Base-by-base conservation (phyloP, 2,113 vertebrate species). In the Tragelaphus scriptus region DNA sequence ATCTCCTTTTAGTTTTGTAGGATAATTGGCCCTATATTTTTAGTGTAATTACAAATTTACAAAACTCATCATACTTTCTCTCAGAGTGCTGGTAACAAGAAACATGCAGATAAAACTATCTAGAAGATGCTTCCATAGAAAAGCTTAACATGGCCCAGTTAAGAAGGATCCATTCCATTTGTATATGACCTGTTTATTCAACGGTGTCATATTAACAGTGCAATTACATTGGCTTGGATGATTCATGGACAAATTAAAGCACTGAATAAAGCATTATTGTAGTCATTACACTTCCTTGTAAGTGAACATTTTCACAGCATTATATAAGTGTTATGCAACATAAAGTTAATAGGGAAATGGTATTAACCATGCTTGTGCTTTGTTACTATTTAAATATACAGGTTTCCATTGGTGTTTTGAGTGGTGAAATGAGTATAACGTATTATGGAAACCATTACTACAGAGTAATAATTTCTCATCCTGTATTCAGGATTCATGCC, bases 321-420 rank as follows among this genome's bases (percentile, higher is more conserved):
- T 96, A 95, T 96, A 28, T 85, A 96, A 95, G 87, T 87, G 93
- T 93, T 88, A 96, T 85, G 86, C 87, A 95, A 94, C 85, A 96
- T 92, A 97, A 98, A 97, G 93, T 97, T 97, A 97, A 98, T 92
- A 95, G 95, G 87, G 65, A 97, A 96, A 84, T 25, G 28, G 17
- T 85, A 82, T 65, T 97, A 89, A 87, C 84, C 51, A 84, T 36
- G 26, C 85, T 96, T 56, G 25, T 44, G n/a, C n/a, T 94, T 92
- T 88, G 55, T 80, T 63, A 55, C 56, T 95, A 40, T 92, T 97
- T 95, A 93, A 19, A 11, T 87, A 32, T 59, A 88, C 19, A 88
- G 32, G n/a, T 94, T 96, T 93, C 55, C 11, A 81, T 68, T 96
- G 55, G 49, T 92, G 8, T 63, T 96, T 51, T 88, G 32, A 92